These are phyloP conservation scores for Eulemur albifrons DNA, from an alignment of 2,797 vertebrate genomes.

Conservation along the genomic window DNA sequence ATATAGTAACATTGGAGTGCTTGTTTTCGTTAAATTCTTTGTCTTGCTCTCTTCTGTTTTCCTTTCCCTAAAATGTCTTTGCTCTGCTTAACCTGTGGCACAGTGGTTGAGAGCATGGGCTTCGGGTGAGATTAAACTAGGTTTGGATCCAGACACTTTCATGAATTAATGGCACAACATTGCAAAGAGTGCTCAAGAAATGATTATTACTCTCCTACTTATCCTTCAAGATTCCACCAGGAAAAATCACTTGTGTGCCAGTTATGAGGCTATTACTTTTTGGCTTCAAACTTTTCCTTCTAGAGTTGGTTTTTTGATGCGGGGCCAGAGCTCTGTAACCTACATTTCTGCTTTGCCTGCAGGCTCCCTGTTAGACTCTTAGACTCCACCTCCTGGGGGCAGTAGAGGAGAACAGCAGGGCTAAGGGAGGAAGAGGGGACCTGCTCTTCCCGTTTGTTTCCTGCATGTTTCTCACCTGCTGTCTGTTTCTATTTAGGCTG, in stretches of 20 bases:
- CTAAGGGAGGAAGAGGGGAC: neutral
- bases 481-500: neutral
- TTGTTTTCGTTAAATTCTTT: neutral
- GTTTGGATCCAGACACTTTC: neutral
- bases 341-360: neutral
- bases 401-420: neutral
- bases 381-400: neutral
- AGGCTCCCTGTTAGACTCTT: neutral
- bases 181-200: neutral
- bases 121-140: neutral
- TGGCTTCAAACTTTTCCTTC: neutral
- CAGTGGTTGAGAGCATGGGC: neutral
- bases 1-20: neutral
- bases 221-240: neutral
- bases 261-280: neutral
- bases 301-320: neutral
- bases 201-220: neutral
- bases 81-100: no score
- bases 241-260: neutral
- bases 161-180: neutral
- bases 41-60: neutral
- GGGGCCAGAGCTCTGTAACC: neutral
- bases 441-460: neutral
- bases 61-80: neutral
- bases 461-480: neutral